Evolutionary conservation across 2,888 invertebrate genomes (phyloP).

Genomic region (Heterodera filipjevi): DNA sequence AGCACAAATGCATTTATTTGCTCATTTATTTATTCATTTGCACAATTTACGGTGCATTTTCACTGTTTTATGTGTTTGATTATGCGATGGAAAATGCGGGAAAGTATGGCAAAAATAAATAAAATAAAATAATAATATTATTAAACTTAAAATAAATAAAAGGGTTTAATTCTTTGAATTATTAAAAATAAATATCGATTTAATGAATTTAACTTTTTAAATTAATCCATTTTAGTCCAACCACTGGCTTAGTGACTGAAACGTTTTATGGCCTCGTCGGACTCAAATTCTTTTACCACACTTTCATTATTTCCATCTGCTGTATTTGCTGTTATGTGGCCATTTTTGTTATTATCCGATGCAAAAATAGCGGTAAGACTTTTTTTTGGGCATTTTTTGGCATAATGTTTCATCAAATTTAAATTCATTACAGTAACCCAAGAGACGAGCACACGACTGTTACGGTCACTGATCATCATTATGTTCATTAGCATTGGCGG

Average conservation of each 20-base stretch:
- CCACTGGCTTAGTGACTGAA: constrained; percentile 1
- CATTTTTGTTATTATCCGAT: not conserved
- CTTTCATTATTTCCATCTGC: not conserved
- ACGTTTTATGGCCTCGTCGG: not conserved
- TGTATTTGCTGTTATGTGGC: not conserved
- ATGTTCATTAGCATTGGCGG: constrained; percentile 13
- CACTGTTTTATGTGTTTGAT: not conserved
- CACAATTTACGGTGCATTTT: constrained; percentile 11
- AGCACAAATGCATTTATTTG: constrained; percentile 11
- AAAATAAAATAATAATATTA: too few species aligned
- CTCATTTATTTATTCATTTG: not conserved
- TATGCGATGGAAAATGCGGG: constrained; percentile 16
- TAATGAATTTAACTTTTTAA: not conserved
- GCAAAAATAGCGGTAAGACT: not conserved
- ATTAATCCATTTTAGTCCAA: constrained; percentile 1
- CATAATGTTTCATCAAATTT: not conserved
- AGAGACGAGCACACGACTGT: constrained; percentile 20
- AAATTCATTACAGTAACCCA: constrained; percentile 4
- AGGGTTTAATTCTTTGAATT: too few species aligned
- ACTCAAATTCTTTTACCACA: not conserved
- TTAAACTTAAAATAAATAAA: too few species aligned
- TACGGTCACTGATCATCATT: constrained; percentile 20
- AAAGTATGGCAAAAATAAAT: not conserved
- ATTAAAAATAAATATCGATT: not conserved
- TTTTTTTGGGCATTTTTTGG: not conserved